phyloP scores from a whole-genome alignment of 2,797 vertebrate species.

The Acestrorhynchus altus region DNA sequence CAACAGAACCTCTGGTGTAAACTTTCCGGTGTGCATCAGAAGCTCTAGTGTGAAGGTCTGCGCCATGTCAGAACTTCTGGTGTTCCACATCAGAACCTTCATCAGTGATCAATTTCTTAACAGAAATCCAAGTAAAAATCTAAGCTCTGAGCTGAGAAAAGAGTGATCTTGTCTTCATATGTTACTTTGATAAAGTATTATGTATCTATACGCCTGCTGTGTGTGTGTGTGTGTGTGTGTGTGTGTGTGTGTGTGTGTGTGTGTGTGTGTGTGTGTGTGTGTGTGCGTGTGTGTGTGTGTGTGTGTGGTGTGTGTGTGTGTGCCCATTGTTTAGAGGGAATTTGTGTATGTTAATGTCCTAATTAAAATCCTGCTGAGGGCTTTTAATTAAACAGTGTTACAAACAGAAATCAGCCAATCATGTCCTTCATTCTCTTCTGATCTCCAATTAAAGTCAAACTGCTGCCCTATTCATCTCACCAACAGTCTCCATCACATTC shows the following conservation, averaged over 20 bases:
- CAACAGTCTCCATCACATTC: neutral
- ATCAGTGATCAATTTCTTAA: conserved; percentile 15
- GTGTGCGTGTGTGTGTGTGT: conserved; percentile 27
- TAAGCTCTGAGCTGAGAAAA: conserved; percentile 1
- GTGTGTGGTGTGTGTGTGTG: conserved; percentile 27
- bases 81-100: conserved; percentile 12
- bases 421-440: conserved; percentile 48
- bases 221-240: conserved; percentile 49
- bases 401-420: conserved; percentile 62
- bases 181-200: conserved; percentile 81
- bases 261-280: no score
- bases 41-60: no score
- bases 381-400: conserved; percentile 65
- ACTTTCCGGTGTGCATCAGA: no score
- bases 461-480: conserved; percentile 40
- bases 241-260: conserved; percentile 37
- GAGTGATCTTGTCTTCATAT: conserved; percentile 73
- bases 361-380: conserved; percentile 64
- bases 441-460: conserved; percentile 62
- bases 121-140: conserved; percentile 23
- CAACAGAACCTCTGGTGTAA: no score
- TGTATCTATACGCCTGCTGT: conserved; percentile 66
- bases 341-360: conserved; percentile 58
- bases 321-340: conserved; percentile 49
- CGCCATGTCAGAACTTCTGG: conserved; percentile 3